Percentiles rank a stretch among this genome's conserved stretches.
Conservation (phyloP, 2,797 vertebrate genomes). For the Myiotriccus ornatus region DNA sequence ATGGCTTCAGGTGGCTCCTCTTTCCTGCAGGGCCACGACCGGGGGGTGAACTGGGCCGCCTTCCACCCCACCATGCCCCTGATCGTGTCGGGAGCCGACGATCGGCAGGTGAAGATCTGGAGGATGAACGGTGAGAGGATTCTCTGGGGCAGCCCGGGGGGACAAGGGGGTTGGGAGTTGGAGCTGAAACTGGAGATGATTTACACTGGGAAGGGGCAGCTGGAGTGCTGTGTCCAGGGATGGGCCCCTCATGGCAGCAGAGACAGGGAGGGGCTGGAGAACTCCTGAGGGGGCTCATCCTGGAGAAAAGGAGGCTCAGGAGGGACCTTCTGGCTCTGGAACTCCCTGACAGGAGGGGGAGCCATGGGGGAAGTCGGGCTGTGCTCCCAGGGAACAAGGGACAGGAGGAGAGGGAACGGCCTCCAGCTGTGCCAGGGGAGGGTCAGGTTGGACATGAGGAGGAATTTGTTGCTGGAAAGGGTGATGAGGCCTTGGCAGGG, state of each 20-base stretch:
- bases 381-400: not conserved
- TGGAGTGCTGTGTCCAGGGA: not conserved
- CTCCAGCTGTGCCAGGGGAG: not conserved
- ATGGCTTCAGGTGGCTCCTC: not conserved
- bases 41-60: slow-evolving; percentile 97
- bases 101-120: slow-evolving; percentile 98
- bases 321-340: not conserved
- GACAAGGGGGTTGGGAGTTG: too few relatives aligned
- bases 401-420: not conserved
- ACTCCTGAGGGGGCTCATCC: not conserved
- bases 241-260: not conserved
- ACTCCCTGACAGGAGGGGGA: not conserved
- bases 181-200: not conserved
- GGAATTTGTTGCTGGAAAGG: not conserved
- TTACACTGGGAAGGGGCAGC: not conserved
- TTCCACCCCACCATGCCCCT: slow-evolving; percentile 98
- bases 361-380: too few relatives aligned
- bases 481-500: not conserved
- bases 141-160: too few relatives aligned
- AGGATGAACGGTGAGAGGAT: slow-evolving; percentile 85
- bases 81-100: slow-evolving; percentile 95
- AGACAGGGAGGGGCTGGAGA: not conserved
- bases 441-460: not conserved
- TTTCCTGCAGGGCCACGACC: slow-evolving; percentile 86
- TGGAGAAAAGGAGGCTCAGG: not conserved